A percentile compares a stretch with the other conserved stretches of the same genome.
Conservation (phyloP, 2,888 invertebrate genomes). For the Cheilosia vernalis region DNA sequence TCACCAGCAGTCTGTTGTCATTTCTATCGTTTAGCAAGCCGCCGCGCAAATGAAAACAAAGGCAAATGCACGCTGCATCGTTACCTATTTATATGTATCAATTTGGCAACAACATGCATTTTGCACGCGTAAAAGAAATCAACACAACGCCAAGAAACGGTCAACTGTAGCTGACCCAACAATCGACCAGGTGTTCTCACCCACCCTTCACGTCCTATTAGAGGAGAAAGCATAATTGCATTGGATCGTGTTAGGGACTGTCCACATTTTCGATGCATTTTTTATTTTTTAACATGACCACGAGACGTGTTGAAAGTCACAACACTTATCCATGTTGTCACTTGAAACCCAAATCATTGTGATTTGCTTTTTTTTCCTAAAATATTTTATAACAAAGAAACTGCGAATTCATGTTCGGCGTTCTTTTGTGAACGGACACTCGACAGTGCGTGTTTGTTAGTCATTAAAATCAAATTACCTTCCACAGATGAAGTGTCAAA, state of each 20-base stretch:
- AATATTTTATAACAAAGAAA: not conserved
- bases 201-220: conserved; percentile 8
- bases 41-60: conserved; percentile 29
- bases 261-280: not conserved
- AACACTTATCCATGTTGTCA: conserved; percentile 34
- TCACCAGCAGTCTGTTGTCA: conserved; percentile 52
- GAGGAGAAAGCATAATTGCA: conserved; percentile 4
- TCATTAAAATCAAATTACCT: conserved; percentile 27
- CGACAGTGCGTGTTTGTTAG: conserved; percentile 1
- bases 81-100: conserved; percentile 36
- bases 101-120: conserved; percentile 18
- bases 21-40: conserved; percentile 5
- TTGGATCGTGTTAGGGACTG: conserved; percentile 8
- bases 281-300: conserved; percentile 26
- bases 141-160: conserved; percentile 35
- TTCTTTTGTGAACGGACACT: not conserved
- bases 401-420: not conserved
- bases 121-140: conserved; percentile 27
- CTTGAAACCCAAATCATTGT: conserved; percentile 5
- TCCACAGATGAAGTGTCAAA: conserved; percentile 16
- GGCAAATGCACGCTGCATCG: conserved; percentile 23
- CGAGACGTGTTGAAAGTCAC: conserved; percentile 47
- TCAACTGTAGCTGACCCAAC: conserved; percentile 43
- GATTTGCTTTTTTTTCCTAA: conserved; percentile 9
- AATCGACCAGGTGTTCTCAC: conserved; percentile 44